Base-by-base conservation (phyloP, 2,888 invertebrate genomes). In the Celastrina argiolus region DNA sequence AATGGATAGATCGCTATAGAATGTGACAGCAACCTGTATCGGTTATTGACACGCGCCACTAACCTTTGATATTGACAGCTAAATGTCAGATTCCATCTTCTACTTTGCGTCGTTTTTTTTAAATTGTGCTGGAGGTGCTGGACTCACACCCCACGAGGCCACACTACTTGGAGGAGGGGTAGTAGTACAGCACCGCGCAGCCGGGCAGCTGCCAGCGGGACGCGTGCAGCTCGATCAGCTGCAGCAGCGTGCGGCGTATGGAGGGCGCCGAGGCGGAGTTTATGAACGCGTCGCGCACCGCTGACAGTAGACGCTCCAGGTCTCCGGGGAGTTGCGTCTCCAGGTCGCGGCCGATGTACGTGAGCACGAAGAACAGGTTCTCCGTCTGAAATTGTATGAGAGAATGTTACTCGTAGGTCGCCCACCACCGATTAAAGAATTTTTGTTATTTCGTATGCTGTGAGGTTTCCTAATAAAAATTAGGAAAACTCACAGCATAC, bases 201-300 rank as follows among this genome's bases (percentile, higher is more conserved):
- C 97, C 97, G 22, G 97, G 96, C 72, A 98, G 92, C 82, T 97
- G 96, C 97, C 97, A 98, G 83, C 96, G 95, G 0, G 96, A 96
- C 1, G 97, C 97, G 84, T 97, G 96, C 67, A 97, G 92, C 84
- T 98, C 98, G 74, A 98, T 97, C 67, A 98, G 92, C 85, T 98
- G 97, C 70, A 97, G 92, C 68, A 98, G 92, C 1, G 97, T 97
- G 81, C 96, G 96, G 74, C 96, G 94, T 70, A 96, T 95, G 72
- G 94, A 93, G 2, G 96, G 94, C 63, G 95, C 93, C 18, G 95
- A 95, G 56, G 94, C 93, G 14, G 95, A 93, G 79, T 93, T 94
- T 74, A 97, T 92, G 89, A 97, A 97, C 8, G 96, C 96, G 87
- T 97, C 97, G 66, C 97, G 93, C 56, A 97, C 95, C 70, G 94